phyloP scores from a whole-genome alignment of 2,113 vertebrate genomes.

The Lagopus muta region DNA sequence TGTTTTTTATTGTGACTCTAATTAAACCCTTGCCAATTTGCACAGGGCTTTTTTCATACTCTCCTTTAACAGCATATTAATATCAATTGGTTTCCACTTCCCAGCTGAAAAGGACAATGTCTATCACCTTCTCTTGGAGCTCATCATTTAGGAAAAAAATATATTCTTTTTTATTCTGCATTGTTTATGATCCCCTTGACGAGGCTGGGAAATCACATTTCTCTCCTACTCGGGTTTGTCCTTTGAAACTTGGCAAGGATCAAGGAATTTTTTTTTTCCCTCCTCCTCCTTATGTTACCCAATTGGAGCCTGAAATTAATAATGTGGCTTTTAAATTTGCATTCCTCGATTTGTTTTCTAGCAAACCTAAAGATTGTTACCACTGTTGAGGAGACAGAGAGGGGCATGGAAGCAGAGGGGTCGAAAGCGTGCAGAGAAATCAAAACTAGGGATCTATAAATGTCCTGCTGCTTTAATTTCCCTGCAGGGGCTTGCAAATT shows the following conservation, averaged over 20 bases:
- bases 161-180: constrained; percentile 7
- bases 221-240: constrained; percentile 54
- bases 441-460: not conserved
- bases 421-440: not conserved
- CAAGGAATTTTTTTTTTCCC: not conserved
- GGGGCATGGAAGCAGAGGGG: not conserved
- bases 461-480: not conserved
- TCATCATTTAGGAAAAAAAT: constrained; percentile 5
- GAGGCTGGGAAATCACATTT: constrained; percentile 60
- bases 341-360: constrained; percentile 52
- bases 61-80: constrained; percentile 54
- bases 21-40: constrained; percentile 81
- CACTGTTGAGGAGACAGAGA: not conserved
- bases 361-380: constrained; percentile 37
- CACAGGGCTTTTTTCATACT: constrained; percentile 36
- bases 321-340: not conserved
- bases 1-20: constrained; percentile 68
- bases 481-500: not conserved
- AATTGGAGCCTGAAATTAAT: constrained; percentile 42
- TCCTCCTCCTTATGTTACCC: constrained; percentile 63
- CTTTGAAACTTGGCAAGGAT: constrained; percentile 66
- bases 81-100: constrained; percentile 66
- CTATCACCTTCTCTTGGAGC: constrained; percentile 56
- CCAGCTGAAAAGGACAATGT: constrained; percentile 65
- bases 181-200: constrained; percentile 62